Base-by-base conservation (phyloP, 2,797 vertebrate species). In the Acomys russatus region DNA sequence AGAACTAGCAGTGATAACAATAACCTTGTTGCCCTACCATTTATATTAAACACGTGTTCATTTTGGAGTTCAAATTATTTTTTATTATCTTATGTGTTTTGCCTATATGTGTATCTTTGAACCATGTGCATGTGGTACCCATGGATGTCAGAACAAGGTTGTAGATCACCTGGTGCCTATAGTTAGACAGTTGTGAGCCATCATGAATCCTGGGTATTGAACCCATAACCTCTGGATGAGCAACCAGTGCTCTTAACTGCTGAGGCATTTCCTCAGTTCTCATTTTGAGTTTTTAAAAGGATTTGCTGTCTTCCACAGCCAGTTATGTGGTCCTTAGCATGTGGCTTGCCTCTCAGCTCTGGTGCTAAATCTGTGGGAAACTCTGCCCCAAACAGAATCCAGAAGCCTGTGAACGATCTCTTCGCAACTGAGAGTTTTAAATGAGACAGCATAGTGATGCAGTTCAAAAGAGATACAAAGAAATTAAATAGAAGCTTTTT, bases 381-480 rank as follows among this genome's bases (percentile, higher is more conserved):
- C 20, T 87, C 28, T 33, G 3, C 28, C 35, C 54, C 61, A 89
- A 87, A 77, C 35, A 77, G 79, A 91, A 89, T 71, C 74, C 33
- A n/a, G 49, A 76, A 83, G 17, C 64, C 15, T 88, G 44, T 66
- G 59, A 94, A 56, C 64, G n/a, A n/a, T n/a, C n/a, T n/a, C 35
- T 88, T 92, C 89, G 63, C 86, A 68, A 77, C 78, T 44, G 49
- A 25, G 84, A 28, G 79, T 88, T 97, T 96, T 91, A 74, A 95
- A 91, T 44, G 1, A 28, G 49, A n/a, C 38, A 68, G 70, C 49
- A 61, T 77, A 88, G 74, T 79, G 71, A 49, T 17, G 54, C 74
- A 77, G 94, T 96, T 94, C 84, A 80, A 82, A 92, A 93, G 88
- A 86, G 66, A 92, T 76, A 49, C n/a, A 78, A 66, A 88, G 73